Conservation (phyloP, 1,140 invertebrate species). For the Arctopsyche grandis region DNA sequence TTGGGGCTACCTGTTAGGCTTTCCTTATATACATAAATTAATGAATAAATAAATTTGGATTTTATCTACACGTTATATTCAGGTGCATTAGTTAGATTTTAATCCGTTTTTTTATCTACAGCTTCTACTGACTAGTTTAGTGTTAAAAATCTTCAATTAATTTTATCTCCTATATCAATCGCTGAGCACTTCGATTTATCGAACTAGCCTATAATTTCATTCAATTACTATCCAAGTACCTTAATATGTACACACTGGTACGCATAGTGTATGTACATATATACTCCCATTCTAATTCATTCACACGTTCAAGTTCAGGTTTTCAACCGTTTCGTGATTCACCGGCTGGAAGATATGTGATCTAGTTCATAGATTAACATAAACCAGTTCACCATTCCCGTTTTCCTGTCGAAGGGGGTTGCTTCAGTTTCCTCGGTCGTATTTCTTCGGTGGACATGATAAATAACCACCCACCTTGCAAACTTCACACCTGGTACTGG, state of each 20-base stretch:
- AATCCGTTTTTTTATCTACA: too few relatives aligned
- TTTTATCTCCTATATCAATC: too few relatives aligned
- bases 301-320: too few relatives aligned
- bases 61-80: too few relatives aligned
- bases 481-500: constrained; percentile 29
- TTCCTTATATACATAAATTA: too few relatives aligned
- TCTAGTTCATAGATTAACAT: constrained; percentile 30
- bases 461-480: constrained; percentile 40
- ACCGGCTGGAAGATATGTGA: constrained; percentile 6
- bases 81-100: too few relatives aligned
- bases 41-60: too few relatives aligned
- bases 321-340: neutral
- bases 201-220: too few relatives aligned
- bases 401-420: constrained; percentile 16
- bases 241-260: neutral
- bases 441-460: constrained; percentile 12
- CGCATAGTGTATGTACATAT: neutral
- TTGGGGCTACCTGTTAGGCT: too few relatives aligned
- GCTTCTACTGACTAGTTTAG: too few relatives aligned
- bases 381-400: constrained; percentile 30
- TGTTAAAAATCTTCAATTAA: too few relatives aligned
- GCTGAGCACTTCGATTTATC: too few relatives aligned
- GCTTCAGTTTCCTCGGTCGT: neutral
- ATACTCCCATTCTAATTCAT: neutral
- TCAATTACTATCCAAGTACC: neutral